Base-by-base conservation (phyloP, 1,140 invertebrate genomes). In the Daktulosphaira vitifoliae region DNA sequence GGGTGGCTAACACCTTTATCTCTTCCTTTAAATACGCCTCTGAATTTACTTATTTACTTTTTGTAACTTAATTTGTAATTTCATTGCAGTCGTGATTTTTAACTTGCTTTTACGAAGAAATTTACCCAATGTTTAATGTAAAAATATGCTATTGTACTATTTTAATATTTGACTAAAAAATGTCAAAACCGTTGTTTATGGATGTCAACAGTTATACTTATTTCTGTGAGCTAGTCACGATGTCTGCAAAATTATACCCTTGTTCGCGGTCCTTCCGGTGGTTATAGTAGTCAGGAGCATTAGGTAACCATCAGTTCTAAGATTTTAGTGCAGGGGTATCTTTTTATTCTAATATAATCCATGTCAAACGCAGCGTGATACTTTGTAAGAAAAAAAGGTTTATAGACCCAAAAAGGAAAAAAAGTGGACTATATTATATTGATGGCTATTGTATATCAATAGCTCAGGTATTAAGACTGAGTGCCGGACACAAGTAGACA, bases 331-430 rank as follows among this genome's bases (percentile, higher is more conserved):
- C 54, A 37, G 29, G 11, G n/a, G n/a, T n/a, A 33, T 33, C 13
- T 59, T 62, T 56, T 62, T 18, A 22, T 62, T 62, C 46, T 62
- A 48, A 46, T 62, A 37, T n/a, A n/a, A n/a, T n/a, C n/a, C 42
- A 62, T 59, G 54, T 44, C 23, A 59, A 59, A 59, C 53, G 25
- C 54, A 59, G 54, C 54, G 25, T 59, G 54, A 59, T 59, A 44
- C 53, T 56, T 42, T 22, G 23, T 16, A 18, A 44, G 39, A 56
- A 59, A 59, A 62, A 16, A 62, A 29, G 42, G 56, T 46, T 62
- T 62, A 62, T 62, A 5, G 42, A 48, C 25, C 56, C 25, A 59
- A 11, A 53, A 16, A 38, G 18, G 22, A 16, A 46, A 46, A 44
- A 46, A 62, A 62, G 29, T 44, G 13, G 18, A 48, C 42, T 33